These are phyloP conservation scores for Stercorarius parasiticus DNA, from an alignment of 2,113 vertebrate genomes.

Conservation along the genomic window DNA sequence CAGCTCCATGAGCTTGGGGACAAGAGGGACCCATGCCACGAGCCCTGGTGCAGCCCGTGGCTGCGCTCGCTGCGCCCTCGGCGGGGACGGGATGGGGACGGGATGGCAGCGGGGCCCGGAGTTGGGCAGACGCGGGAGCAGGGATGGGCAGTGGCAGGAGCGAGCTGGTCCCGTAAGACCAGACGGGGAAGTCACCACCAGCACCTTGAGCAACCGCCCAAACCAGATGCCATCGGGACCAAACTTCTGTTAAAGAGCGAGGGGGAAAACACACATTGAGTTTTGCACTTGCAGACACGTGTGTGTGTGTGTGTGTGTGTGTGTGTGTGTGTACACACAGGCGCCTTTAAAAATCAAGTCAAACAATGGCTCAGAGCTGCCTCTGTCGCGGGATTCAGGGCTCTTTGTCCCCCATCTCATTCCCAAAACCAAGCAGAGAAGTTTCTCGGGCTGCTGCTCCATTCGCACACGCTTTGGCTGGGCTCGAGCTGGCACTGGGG, in stretches of 20 bases:
- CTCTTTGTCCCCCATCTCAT: background rate
- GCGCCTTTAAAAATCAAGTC: background rate
- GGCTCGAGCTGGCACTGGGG: background rate
- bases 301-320: accelerated
- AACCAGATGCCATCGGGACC: background rate
- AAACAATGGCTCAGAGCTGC: accelerated
- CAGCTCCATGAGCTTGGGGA: background rate
- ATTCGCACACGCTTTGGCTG: accelerated
- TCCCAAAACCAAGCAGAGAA: background rate
- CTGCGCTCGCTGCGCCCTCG: accelerated
- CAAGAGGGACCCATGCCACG: accelerated
- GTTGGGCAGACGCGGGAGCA: accelerated
- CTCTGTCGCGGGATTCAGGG: background rate
- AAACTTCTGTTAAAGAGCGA: background rate
- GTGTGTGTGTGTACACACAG: accelerated
- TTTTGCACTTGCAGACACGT: accelerated
- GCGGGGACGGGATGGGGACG: background rate
- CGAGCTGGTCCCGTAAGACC: background rate
- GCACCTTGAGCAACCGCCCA: background rate
- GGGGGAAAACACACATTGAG: accelerated
- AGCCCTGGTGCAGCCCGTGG: accelerated
- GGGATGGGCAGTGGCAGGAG: background rate
- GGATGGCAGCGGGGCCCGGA: background rate
- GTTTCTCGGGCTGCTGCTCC: background rate
- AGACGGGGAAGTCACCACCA: background rate